Evolutionary conservation across 2,113 vertebrate genomes (phyloP).

Genomic region (Carassius auratus): DNA sequence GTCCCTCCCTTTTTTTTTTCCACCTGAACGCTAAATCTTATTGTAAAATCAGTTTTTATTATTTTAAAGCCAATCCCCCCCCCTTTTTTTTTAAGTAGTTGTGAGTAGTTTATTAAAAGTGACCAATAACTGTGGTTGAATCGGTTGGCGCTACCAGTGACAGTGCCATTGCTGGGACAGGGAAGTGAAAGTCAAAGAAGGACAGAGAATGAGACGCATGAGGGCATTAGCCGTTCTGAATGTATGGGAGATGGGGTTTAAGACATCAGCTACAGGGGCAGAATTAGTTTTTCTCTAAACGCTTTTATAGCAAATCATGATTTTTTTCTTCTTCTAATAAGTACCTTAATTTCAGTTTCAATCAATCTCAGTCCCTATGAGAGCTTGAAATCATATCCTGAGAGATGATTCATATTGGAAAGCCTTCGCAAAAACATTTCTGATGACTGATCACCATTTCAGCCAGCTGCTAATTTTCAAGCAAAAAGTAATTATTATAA

Average conservation of each 20-base stretch:
- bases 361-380: neutral
- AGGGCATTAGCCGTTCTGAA: conserved; percentile 45
- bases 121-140: conserved; percentile 70
- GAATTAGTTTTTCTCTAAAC: conserved; percentile 5
- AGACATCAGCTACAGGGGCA: conserved; percentile 3
- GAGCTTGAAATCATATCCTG: conserved; percentile 36
- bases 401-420: conserved; percentile 20
- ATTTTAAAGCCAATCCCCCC: neutral
- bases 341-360: neutral
- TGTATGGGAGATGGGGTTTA: conserved; percentile 32
- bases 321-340: neutral
- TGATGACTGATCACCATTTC: conserved; percentile 9
- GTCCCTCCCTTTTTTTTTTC: conserved; percentile 34
- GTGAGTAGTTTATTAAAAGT: conserved; percentile 54
- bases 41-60: conserved; percentile 52
- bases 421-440: neutral
- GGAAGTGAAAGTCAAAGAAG: conserved; percentile 5
- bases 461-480: conserved; percentile 5
- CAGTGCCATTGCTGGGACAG: conserved; percentile 32
- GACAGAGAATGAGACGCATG: conserved; percentile 6
- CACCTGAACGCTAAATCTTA: conserved; percentile 39
- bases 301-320: neutral
- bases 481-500: neutral
- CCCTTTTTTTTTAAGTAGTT: conserved; percentile 29
- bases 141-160: conserved; percentile 50